phyloP scores from a whole-genome alignment of 2,888 invertebrate genomes.

The Sabellastarte sp. region DNA sequence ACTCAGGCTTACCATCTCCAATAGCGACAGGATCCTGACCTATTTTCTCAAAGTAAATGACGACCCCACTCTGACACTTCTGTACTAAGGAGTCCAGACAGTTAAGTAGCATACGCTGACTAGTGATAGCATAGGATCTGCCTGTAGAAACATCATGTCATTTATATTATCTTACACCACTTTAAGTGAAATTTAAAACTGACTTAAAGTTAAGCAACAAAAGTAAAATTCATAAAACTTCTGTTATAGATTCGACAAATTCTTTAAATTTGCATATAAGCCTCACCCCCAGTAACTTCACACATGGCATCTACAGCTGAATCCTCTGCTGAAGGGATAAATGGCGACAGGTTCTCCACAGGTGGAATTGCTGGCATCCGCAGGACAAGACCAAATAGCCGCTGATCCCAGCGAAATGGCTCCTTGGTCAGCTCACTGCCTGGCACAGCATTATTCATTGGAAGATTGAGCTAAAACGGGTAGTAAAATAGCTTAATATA shows the following conservation, averaged over 20 bases:
- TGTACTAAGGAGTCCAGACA: conserved; percentile 95
- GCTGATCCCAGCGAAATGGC: conserved; percentile 99
- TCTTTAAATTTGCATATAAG: too few relatives aligned
- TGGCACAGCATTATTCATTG: conserved; percentile 87
- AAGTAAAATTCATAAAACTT: too few relatives aligned
- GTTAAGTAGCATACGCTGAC: conserved; percentile 91
- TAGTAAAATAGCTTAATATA: too few relatives aligned
- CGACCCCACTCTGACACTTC: conserved; percentile 96
- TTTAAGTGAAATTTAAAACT: too few relatives aligned
- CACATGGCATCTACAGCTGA: conserved; percentile 98
- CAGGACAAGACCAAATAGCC: conserved; percentile 91
- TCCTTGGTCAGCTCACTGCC: conserved; percentile 96
- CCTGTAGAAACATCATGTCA: too few relatives aligned
- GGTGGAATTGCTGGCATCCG: conserved; percentile 78
- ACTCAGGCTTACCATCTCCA: conserved; percentile 27
- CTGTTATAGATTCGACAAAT: too few relatives aligned
- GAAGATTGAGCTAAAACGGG: conserved; percentile 81
- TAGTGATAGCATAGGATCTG: conserved; percentile 91
- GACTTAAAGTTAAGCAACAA: too few relatives aligned
- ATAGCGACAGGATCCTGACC: conserved; percentile 74
- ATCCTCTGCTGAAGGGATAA: conserved; percentile 84
- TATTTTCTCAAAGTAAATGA: conserved; percentile 95
- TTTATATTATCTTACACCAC: too few relatives aligned
- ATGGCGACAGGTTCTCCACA: conserved; percentile 66
- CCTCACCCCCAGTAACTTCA: conserved; percentile 90